Conservation (phyloP, 2,888 invertebrate genomes). For the Drosophila macrospina region DNA sequence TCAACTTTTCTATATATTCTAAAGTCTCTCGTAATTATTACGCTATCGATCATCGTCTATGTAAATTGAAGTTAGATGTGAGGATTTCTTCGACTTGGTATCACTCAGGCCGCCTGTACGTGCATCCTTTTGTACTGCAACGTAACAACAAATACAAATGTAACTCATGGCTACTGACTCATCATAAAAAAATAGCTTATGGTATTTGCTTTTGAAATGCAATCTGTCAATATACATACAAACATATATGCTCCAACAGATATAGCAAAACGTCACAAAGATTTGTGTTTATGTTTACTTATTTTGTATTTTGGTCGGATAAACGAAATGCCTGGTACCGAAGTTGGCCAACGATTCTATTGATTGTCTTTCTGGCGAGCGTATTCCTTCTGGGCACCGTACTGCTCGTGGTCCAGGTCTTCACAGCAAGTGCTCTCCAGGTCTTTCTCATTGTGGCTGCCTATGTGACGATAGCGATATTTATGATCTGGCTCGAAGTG, state of each 20-base stretch:
- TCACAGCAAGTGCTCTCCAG: constrained; percentile 68
- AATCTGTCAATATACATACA: constrained; percentile 25
- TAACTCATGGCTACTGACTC: too few relatives aligned
- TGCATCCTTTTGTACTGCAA: too few relatives aligned
- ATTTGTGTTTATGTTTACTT: constrained; percentile 23
- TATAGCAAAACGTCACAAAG: constrained; percentile 12
- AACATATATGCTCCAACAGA: neutral
- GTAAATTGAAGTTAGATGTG: too few relatives aligned
- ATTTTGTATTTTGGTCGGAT: constrained; percentile 27
- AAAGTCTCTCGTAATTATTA: too few relatives aligned
- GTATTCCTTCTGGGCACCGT: constrained; percentile 74
- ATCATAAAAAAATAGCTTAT: neutral
- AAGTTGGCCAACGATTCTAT: constrained; percentile 63
- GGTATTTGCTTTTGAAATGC: constrained; percentile 12
- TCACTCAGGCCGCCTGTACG: too few relatives aligned
- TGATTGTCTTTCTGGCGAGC: constrained; percentile 61
- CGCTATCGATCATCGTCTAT: too few relatives aligned
- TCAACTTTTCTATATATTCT: too few relatives aligned
- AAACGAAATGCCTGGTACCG: constrained; percentile 74
- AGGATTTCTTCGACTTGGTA: too few relatives aligned
- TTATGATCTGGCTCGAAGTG: constrained; percentile 76
- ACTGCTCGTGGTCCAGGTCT: constrained; percentile 67
- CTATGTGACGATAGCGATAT: constrained; percentile 64
- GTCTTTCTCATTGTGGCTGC: constrained; percentile 59
- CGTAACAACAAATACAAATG: too few relatives aligned